Conservation (phyloP, 2,888 invertebrate species). For the Epistrophe eligans region DNA sequence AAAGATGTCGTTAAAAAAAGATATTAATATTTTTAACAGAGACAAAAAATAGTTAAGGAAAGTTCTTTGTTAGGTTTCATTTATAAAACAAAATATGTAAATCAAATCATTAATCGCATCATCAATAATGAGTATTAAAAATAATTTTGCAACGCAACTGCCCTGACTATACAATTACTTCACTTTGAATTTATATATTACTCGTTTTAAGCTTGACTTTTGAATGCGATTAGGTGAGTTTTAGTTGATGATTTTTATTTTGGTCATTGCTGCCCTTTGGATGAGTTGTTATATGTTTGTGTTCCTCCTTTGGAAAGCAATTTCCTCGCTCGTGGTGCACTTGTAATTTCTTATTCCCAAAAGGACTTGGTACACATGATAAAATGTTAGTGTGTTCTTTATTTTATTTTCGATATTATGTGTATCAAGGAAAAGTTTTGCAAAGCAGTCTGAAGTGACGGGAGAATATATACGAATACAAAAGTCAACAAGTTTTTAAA, state of each 20-base stretch:
- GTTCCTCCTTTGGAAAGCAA: neutral
- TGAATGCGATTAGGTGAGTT: slow-evolving; percentile 20
- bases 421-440: neutral
- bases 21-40: no score
- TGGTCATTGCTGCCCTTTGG: neutral
- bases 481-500: slow-evolving; percentile 15
- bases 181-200: neutral
- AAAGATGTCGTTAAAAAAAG: no score
- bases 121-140: no score
- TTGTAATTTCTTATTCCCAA: slow-evolving; percentile 6
- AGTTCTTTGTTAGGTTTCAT: no score
- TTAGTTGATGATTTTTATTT: slow-evolving; percentile 9
- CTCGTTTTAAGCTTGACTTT: neutral
- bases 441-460: neutral
- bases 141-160: neutral
- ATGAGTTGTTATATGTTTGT: neutral
- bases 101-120: no score
- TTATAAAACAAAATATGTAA: no score
- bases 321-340: neutral
- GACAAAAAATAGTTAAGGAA: no score
- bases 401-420: slow-evolving; percentile 13
- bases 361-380: neutral
- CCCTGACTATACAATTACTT: neutral
- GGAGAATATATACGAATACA: neutral
- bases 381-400: neutral